Conservation (phyloP, 2,797 vertebrate species). For the Sebastes vulpes region DNA sequence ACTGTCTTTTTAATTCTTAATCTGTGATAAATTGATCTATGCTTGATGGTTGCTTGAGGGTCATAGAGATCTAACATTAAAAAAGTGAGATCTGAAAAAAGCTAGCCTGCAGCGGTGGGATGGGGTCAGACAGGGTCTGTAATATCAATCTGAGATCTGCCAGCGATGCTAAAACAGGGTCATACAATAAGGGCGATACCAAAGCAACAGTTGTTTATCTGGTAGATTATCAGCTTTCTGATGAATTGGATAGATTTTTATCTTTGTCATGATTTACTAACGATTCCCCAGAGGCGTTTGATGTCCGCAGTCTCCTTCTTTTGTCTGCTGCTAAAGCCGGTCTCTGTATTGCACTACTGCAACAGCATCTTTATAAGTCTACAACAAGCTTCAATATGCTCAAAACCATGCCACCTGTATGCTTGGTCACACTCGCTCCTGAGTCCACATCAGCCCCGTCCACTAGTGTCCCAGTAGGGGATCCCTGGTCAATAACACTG, state of each 20-base stretch:
- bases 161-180: slow-evolving; percentile 11
- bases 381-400: not conserved
- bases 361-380: not conserved
- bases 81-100: slow-evolving; percentile 2
- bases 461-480: not conserved
- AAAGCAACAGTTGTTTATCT: slow-evolving; percentile 24
- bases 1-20: not conserved
- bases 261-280: slow-evolving; percentile 22
- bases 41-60: not conserved
- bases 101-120: not conserved
- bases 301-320: slow-evolving; percentile 5
- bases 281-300: not conserved
- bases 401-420: not conserved
- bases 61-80: not conserved
- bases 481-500: not conserved
- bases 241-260: slow-evolving; percentile 37
- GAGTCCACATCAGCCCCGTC: not conserved
- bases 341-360: not conserved
- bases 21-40: not conserved
- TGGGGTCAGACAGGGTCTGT: not conserved
- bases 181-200: slow-evolving; percentile 1
- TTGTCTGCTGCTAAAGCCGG: not conserved
- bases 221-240: slow-evolving; percentile 34
- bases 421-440: not conserved
- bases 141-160: slow-evolving; percentile 41